A percentile compares a stretch with the other conserved stretches of the same genome.
phyloP scores from a whole-genome alignment of 1,140 invertebrate species.

The Dinothrombium tinctorium region DNA sequence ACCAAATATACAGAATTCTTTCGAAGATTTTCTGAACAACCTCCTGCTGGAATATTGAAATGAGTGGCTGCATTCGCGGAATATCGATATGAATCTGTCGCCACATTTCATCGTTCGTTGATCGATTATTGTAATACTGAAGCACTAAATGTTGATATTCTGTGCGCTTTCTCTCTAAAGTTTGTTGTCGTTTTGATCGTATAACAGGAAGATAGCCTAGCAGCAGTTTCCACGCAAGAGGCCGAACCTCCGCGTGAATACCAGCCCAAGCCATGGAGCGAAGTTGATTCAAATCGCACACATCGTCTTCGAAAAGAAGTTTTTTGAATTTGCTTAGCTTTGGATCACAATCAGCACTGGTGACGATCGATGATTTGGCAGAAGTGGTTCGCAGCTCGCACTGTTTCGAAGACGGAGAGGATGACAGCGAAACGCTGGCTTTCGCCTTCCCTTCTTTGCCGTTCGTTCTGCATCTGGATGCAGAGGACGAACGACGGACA shows the following conservation, averaged over 20 bases:
- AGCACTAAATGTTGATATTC: slow-evolving; percentile 86
- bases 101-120: slow-evolving; percentile 11
- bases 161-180: slow-evolving; percentile 64
- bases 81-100: slow-evolving; percentile 82
- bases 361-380: no score
- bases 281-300: slow-evolving; percentile 13
- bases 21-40: slow-evolving; percentile 85
- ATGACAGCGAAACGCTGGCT: no score
- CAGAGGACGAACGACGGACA: no score
- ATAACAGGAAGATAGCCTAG: slow-evolving; percentile 79
- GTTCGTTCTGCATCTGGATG: no score
- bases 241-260: slow-evolving; percentile 56
- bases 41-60: slow-evolving; percentile 73
- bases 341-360: no score
- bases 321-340: slow-evolving; percentile 12
- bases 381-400: no score
- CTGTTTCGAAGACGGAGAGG: no score
- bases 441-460: no score
- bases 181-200: slow-evolving; percentile 51
- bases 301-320: slow-evolving; percentile 10
- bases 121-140: slow-evolving; percentile 80
- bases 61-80: slow-evolving; percentile 81
- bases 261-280: slow-evolving; percentile 49
- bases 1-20: slow-evolving; percentile 94
- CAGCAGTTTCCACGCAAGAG: slow-evolving; percentile 45